Evolutionary conservation across 64 coral and sea anemone genomes (phyloP).

Genomic region (Trachythela sp.): DNA sequence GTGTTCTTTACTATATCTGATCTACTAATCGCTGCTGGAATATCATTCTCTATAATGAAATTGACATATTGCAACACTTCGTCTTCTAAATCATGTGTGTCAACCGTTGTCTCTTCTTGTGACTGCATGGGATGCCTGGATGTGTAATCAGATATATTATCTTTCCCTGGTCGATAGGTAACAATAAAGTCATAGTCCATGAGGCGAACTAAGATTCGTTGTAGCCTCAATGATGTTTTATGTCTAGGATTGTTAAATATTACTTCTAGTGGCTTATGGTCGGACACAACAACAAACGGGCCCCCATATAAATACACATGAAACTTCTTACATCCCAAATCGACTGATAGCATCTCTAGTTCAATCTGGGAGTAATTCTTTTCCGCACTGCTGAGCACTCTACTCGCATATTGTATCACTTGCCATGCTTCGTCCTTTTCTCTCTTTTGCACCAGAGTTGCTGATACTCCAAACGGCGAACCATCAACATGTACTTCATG

Average conservation of each 20-base stretch:
- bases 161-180: not conserved
- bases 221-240: not conserved
- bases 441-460: too few species aligned
- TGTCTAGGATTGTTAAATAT: not conserved
- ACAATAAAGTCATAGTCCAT: not conserved
- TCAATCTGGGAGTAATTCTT: too few species aligned
- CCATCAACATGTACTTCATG: not conserved
- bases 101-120: not conserved
- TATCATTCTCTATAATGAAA: not conserved
- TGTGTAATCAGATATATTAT: not conserved
- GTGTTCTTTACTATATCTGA: not conserved
- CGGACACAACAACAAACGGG: not conserved
- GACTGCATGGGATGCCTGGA: not conserved
- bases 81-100: not conserved
- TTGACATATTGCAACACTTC: not conserved
- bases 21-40: not conserved
- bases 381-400: too few species aligned
- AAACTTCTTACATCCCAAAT: constrained; percentile 34
- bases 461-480: too few species aligned
- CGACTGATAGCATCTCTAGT: constrained; percentile 29
- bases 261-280: constrained; percentile 28
- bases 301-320: not conserved
- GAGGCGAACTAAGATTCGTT: not conserved
- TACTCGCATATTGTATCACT: too few species aligned
- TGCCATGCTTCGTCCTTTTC: too few species aligned